Percentiles rank a stretch among this genome's conserved stretches.
Evolutionary conservation across 92 coral and sea anemone species (phyloP).

Genomic region (Parazoanthus atlanticus): DNA sequence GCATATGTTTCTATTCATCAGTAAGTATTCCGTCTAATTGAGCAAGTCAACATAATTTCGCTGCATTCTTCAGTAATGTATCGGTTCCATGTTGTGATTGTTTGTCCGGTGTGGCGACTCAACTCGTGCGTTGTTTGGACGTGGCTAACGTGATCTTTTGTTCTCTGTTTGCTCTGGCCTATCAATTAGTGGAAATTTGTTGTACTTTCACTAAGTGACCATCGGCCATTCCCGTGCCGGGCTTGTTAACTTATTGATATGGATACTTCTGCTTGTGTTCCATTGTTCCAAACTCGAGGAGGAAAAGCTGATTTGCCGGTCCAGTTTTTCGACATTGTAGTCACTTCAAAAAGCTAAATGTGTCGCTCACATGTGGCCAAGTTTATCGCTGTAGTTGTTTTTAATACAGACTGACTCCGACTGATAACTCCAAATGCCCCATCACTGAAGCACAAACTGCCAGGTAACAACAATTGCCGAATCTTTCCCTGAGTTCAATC

Average conservation of each 20-base stretch:
- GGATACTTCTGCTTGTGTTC: slow-evolving; percentile 13
- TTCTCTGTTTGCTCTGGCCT: slow-evolving; percentile 4
- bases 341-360: slow-evolving; percentile 26
- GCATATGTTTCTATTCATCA: slow-evolving; percentile 78
- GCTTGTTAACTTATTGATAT: not conserved
- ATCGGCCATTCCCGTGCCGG: slow-evolving; percentile 43
- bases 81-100: slow-evolving; percentile 28
- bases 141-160: slow-evolving; percentile 3
- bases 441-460: not conserved
- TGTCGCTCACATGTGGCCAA: slow-evolving; percentile 25
- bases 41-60: slow-evolving; percentile 30
- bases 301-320: not conserved
- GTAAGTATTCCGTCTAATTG: slow-evolving; percentile 14
- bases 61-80: slow-evolving; percentile 18
- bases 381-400: slow-evolving; percentile 9
- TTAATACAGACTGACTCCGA: not conserved
- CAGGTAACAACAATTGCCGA: not conserved
- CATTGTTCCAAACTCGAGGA: slow-evolving; percentile 14
- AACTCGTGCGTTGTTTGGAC: slow-evolving; percentile 6
- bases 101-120: not conserved
- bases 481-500: not conserved
- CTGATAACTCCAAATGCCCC: not conserved
- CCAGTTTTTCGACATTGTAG: not conserved
- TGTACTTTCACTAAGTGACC: slow-evolving; percentile 33
- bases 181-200: slow-evolving; percentile 31